Percentiles rank a stretch among this genome's conserved stretches.
These are phyloP conservation scores for Crematogaster levior DNA, from an alignment of 2,888 invertebrate genomes.

Conservation along the genomic window DNA sequence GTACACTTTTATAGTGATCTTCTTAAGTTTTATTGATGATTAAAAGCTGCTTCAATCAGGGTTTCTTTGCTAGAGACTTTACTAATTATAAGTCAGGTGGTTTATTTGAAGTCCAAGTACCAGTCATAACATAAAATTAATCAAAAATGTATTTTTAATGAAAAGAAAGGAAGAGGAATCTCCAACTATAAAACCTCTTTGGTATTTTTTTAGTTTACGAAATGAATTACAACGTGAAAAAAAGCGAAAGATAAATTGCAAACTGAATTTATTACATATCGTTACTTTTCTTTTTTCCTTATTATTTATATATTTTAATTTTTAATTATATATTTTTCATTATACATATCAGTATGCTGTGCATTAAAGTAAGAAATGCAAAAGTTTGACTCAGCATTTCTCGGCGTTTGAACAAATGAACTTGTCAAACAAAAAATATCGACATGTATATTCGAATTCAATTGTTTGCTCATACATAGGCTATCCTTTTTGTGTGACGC, in stretches of 20 bases:
- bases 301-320: no score
- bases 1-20: slow-evolving; percentile 37
- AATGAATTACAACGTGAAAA: no score
- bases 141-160: not conserved
- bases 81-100: not conserved
- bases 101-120: slow-evolving; percentile 7
- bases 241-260: no score
- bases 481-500: not conserved
- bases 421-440: not conserved
- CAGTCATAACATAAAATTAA: not conserved
- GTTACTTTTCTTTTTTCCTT: no score
- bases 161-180: not conserved
- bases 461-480: not conserved
- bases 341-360: not conserved
- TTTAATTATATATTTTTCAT: no score
- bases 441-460: slow-evolving; percentile 20
- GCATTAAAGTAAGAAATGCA: no score
- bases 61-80: not conserved
- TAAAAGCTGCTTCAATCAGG: not conserved
- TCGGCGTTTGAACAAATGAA: slow-evolving; percentile 24
- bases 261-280: no score
- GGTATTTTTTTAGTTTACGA: no score
- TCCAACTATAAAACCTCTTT: no score
- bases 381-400: not conserved
- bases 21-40: slow-evolving; percentile 32